Evolutionary conservation across 2,797 vertebrate species (phyloP), one percentile per base, ranked within the genome.

Genomic region (Parauchenoglanis punctatus): DNA sequence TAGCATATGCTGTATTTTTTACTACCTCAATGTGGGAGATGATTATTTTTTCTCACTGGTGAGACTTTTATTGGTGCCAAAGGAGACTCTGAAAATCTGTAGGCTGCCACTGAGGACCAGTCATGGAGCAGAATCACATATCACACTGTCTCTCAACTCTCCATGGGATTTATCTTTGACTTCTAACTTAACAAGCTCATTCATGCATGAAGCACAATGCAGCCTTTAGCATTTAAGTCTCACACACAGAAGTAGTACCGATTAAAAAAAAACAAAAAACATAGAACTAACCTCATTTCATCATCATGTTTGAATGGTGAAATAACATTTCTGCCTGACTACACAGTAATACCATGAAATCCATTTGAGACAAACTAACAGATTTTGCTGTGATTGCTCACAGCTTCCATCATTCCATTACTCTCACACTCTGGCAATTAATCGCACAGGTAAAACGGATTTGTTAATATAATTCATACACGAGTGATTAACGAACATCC

Each of bases 181-280:
- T 58, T 87, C 49, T 61, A 63, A 72, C 65, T 88, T 85, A 81
- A 85, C 70, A 59, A 85, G 87, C 83, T 88, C 83, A 85, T 81
- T 81, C 67, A 63, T 81, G 87, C 54, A 73, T 85, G 23, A 81
- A 46, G 54, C n/a, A 49, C 77, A 83, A 31, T 25, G 35, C 44
- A 70, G 73, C 31, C 73, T 70, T 70, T 78, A 77, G 81, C 17
- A 25, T 65, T 46, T 28, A 58, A 70, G 52, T 31, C 49, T 20
- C 68, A 10, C 7, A 73, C 18, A 12, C 1, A 20, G 10, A 44
- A 56, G 20, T 44, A 67, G 52, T 31, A 40, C 35, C 81, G 63
- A 25, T 52, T 23, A 1, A 35, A 65, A n/a, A 46, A 63, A 61
- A 25, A 61, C n/a, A 46, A 31, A 20, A 28, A 75, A 6, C 4